Base-by-base conservation (phyloP, 2,888 invertebrate genomes). In the Campopleginae sp. region DNA sequence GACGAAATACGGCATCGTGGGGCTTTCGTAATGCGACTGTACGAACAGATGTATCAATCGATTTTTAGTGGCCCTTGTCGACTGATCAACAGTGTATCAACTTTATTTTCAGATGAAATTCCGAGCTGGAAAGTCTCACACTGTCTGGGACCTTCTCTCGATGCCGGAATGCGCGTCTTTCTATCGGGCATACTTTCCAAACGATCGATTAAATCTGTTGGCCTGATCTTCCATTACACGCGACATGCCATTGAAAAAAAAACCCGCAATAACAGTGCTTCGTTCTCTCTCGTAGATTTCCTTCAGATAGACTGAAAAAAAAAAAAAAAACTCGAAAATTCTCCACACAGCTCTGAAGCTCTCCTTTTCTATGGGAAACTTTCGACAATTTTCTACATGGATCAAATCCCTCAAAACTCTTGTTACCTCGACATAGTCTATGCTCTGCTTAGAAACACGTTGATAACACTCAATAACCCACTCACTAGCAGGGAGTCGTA, bases 21-120 rank as follows among this genome's bases (percentile, higher is more conserved):
- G 61, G 61, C 38, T 19, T 66, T 66, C 77, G 48, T 70, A 78
- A 84, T 74, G 78, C 61, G 77, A 84, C 54, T 61, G 10, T 8
- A 84, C 78, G 74, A 70, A 70, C 70, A 70, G 63, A 79, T 70
- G 78, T 75, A 48, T 44, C 19, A 23, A 27, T 58, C 14, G 27
- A 8, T 27, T 58, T 58, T 58, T 58, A 51, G 19, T 51, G 27
- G 5, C 27, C 4, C 27, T 58, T 23, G 14, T 58, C 19, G 5
- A 54, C 23, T 23, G 10, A 54, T 14, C 27, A 58, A 58, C 27
- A 14, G 27, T 58, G 3, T n/a, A n/a, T 58, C 12, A 4, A 58
- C 0, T 14, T 58, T 12, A 23, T 23, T 23, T 23, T 10, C 12
- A 27, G 12, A 23, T 1, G 10, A 27, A 27, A 58, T 27, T 23